Conservation (phyloP, 2,797 vertebrate genomes). For the Gambelia wislizenii region DNA sequence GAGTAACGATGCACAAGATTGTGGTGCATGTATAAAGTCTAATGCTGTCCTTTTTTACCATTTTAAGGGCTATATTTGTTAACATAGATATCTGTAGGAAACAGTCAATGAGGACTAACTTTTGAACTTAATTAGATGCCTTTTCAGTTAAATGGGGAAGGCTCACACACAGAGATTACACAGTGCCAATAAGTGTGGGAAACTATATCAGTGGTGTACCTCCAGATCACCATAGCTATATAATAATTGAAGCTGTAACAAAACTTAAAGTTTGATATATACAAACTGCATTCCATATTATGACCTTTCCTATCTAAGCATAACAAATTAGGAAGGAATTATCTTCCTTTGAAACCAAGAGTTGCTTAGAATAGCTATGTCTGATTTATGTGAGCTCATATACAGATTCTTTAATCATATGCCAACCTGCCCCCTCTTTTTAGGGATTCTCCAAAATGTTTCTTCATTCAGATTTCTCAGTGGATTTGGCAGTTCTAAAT, state of each 20-base stretch:
- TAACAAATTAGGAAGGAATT: not conserved
- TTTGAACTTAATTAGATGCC: not conserved
- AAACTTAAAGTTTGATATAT: not conserved
- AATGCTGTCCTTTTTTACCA: not conserved
- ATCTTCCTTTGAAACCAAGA: not conserved
- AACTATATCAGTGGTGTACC: not conserved
- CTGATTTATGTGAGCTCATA: not conserved
- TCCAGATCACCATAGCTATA: not conserved
- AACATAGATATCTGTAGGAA: not conserved
- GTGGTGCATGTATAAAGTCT: not conserved
- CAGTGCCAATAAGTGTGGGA: not conserved
- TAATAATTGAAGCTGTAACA: constrained; percentile 1
- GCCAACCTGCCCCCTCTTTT: not conserved
- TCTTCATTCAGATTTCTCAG: not conserved
- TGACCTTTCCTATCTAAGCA: not conserved
- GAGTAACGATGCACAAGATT: not conserved
- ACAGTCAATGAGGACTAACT: not conserved
- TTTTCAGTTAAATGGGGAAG: not conserved
- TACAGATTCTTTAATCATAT: not conserved
- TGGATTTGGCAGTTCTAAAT: not conserved
- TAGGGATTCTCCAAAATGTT: not conserved
- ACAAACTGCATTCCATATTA: not conserved
- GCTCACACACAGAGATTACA: not conserved
- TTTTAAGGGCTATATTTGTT: not conserved
- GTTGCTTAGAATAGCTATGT: not conserved